phyloP scores from a whole-genome alignment of 2,888 invertebrate genomes.

The Meiosimyza decipiens region DNA sequence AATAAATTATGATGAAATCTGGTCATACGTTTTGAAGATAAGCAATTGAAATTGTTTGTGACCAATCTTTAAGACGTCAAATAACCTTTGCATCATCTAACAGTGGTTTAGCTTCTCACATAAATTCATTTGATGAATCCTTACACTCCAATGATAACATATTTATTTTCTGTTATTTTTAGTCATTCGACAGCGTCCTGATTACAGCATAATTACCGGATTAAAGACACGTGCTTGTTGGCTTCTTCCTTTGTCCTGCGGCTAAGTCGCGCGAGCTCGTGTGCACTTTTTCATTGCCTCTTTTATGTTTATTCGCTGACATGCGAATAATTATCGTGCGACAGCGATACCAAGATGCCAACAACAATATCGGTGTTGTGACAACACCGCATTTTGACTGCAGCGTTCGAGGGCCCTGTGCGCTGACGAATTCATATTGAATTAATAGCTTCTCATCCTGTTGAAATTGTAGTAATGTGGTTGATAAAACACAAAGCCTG shows the following conservation, averaged over 20 bases:
- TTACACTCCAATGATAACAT: background rate
- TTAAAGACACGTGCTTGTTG: slow-evolving; percentile 48
- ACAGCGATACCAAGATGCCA: slow-evolving; percentile 14
- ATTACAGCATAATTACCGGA: slow-evolving; percentile 48
- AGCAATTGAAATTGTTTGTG: too few species aligned
- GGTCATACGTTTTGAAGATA: too few species aligned
- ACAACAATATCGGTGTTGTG: slow-evolving; percentile 19
- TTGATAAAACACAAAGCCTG: background rate
- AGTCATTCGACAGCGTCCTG: background rate
- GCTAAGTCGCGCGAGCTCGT: background rate
- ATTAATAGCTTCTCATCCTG: slow-evolving; percentile 32
- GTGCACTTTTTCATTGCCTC: slow-evolving; percentile 28
- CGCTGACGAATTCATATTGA: slow-evolving; percentile 14
- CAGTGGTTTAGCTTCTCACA: too few species aligned
- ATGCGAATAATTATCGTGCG: slow-evolving; percentile 41
- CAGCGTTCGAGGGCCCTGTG: background rate
- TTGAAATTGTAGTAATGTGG: background rate
- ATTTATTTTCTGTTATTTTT: background rate
- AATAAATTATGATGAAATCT: slow-evolving; percentile 8
- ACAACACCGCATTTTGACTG: slow-evolving; percentile 17
- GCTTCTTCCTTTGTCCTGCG: slow-evolving; percentile 1
- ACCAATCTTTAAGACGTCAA: too few species aligned
- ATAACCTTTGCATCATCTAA: too few species aligned
- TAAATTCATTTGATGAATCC: too few species aligned
- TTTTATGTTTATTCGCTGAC: slow-evolving; percentile 37